Percentiles rank a stretch among this genome's conserved stretches.
Conservation (phyloP, 2,113 vertebrate genomes). For the Hypanus sabinus region DNA sequence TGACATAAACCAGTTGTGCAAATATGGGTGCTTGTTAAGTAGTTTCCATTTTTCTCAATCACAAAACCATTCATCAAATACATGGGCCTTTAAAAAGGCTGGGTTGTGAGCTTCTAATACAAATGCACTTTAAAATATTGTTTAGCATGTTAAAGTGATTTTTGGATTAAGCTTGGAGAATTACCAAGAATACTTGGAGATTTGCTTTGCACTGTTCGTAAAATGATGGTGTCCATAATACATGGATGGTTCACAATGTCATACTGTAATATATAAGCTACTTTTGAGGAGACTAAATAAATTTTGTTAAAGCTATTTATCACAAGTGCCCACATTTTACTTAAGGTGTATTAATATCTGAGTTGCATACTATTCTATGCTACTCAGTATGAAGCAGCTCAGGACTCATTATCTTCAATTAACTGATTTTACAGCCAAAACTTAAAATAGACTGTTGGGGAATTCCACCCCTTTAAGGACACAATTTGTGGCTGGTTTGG, state of each 20-base stretch:
- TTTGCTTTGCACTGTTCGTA: not conserved
- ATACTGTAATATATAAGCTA: not conserved
- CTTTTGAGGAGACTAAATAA: not conserved
- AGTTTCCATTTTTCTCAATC: not conserved
- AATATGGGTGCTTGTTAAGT: not conserved
- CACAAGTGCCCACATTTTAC: not conserved
- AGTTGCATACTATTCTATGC: not conserved
- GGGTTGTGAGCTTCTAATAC: not conserved
- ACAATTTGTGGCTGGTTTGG: not conserved
- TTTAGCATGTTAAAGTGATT: not conserved
- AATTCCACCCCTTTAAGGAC: not conserved
- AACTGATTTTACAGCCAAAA: not conserved
- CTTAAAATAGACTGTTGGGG: not conserved
- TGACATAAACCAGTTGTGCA: not conserved
- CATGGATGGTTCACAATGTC: not conserved
- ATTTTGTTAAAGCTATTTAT: not conserved
- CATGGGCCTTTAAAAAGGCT: not conserved
- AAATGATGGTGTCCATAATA: not conserved
- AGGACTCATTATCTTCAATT: not conserved
- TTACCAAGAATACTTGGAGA: conserved; percentile 12
- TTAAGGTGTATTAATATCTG: not conserved
- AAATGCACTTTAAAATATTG: not conserved
- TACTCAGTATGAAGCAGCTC: not conserved
- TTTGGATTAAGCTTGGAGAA: not conserved
- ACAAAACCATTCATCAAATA: not conserved